Percentiles rank a stretch among this genome's conserved stretches.
Conservation (phyloP, 2,888 invertebrate species). For the Incurvaria masculella region DNA sequence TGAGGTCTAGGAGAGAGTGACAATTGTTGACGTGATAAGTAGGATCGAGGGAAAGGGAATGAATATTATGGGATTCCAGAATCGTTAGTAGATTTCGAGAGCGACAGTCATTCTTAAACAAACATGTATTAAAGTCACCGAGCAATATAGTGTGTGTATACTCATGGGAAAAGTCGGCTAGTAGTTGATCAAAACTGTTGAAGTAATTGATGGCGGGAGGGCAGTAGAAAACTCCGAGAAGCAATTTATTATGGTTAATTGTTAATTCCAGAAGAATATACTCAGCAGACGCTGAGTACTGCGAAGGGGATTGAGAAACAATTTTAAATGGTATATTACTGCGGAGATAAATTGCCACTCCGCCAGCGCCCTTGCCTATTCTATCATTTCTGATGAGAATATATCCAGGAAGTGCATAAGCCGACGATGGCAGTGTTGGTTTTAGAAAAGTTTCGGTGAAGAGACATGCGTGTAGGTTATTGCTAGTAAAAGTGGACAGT, state of each 20-base stretch:
- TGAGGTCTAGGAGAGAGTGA: too few relatives aligned
- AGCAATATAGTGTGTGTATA: slow-evolving; percentile 4
- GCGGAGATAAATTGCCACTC: slow-evolving; percentile 9
- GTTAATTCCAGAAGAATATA: slow-evolving; percentile 7
- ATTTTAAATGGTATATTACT: slow-evolving; percentile 4
- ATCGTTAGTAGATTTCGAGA: too few relatives aligned
- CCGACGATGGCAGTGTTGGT: slow-evolving; percentile 1
- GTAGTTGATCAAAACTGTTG: slow-evolving; percentile 6
- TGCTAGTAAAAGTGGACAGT: slow-evolving; percentile 2
- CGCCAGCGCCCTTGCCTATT: slow-evolving; percentile 2
- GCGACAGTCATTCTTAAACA: too few relatives aligned
- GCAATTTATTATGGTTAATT: slow-evolving; percentile 7
- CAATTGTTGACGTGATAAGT: too few relatives aligned
- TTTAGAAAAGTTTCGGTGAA: slow-evolving; percentile 10
- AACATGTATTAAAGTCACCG: slow-evolving; percentile 15
- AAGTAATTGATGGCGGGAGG: slow-evolving; percentile 7
- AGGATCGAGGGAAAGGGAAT: too few relatives aligned
- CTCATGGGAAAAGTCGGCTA: neutral
- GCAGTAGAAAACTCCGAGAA: slow-evolving; percentile 8
- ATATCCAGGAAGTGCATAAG: slow-evolving; percentile 5
- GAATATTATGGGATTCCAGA: too few relatives aligned
- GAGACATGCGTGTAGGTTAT: slow-evolving; percentile 4
- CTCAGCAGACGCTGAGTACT: slow-evolving; percentile 1
- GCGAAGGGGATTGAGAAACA: neutral
- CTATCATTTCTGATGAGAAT: slow-evolving; percentile 4